Conservation (phyloP, 2,797 vertebrate genomes). For the Poecile montanus region DNA sequence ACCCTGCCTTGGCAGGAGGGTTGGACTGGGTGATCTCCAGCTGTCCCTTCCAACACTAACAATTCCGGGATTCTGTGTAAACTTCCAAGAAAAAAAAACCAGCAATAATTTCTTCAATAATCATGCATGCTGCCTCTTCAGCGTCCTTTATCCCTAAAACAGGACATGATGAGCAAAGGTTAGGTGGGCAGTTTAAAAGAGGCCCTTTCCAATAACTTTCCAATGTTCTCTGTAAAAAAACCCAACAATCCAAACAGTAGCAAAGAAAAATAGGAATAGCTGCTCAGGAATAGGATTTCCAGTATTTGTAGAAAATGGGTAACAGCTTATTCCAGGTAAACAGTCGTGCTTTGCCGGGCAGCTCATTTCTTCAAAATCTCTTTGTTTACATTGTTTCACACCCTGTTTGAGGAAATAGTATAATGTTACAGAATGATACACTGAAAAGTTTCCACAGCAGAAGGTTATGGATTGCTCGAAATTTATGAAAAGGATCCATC, state of each 20-base stretch:
- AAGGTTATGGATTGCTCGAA: neutral
- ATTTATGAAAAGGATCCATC: neutral
- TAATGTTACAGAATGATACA: neutral
- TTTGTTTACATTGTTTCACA: neutral
- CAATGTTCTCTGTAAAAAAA: neutral
- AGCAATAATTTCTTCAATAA: neutral
- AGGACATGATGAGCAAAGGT: neutral
- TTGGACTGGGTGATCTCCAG: neutral
- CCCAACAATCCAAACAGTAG: neutral
- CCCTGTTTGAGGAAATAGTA: fast-evolving
- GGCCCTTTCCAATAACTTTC: neutral
- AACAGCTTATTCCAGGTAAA: neutral
- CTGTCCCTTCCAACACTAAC: neutral
- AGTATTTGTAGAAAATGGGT: neutral
- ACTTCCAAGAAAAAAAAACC: neutral
- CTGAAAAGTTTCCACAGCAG: neutral
- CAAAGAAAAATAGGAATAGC: neutral
- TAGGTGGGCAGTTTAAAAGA: neutral
- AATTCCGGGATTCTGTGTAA: neutral
- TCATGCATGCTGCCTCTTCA: neutral
- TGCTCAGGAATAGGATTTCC: neutral
- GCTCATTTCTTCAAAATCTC: neutral
- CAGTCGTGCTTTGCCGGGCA: neutral
- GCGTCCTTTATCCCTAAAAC: neutral
- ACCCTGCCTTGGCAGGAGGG: neutral